Conservation (phyloP, 2,113 vertebrate genomes). For the Phodopus roborovskii region DNA sequence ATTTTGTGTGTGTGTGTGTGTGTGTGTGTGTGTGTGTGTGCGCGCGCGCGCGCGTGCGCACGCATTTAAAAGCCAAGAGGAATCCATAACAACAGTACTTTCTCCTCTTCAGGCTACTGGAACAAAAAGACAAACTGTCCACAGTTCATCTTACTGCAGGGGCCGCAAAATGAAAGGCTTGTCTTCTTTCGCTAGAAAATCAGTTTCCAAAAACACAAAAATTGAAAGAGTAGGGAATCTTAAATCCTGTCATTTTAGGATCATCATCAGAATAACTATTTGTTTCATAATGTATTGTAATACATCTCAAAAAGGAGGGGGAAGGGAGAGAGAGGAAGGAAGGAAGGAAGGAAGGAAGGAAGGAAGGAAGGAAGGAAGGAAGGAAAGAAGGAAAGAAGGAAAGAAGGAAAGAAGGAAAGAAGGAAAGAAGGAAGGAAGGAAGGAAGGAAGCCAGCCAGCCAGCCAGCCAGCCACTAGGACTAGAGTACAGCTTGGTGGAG, state of each 20-base stretch:
- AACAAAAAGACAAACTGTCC: conserved; percentile 24
- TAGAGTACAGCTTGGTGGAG: not conserved
- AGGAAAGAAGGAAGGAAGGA: not conserved
- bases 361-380: too few species aligned
- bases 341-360: too few species aligned
- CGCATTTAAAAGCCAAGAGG: conserved; percentile 26
- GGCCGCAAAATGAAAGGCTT: not conserved
- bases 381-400: fast-evolving
- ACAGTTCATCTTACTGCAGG: not conserved
- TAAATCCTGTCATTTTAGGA: not conserved
- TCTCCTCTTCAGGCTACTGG: not conserved
- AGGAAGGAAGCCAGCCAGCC: fast-evolving
- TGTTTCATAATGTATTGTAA: not conserved
- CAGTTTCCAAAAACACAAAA: conserved; percentile 42
- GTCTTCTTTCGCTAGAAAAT: not conserved
- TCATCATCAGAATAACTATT: conserved; percentile 36
- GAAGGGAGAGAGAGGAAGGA: too few species aligned
- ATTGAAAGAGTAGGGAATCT: not conserved
- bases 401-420: not conserved
- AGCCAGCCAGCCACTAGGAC: fast-evolving
- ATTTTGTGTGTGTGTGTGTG: not conserved
- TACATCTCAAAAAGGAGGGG: too few species aligned
- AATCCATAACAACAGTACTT: not conserved
- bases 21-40: too few species aligned
- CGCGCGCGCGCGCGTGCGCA: too few species aligned